Base-by-base conservation (phyloP, 2,113 vertebrate species). In the Scomber scombrus region DNA sequence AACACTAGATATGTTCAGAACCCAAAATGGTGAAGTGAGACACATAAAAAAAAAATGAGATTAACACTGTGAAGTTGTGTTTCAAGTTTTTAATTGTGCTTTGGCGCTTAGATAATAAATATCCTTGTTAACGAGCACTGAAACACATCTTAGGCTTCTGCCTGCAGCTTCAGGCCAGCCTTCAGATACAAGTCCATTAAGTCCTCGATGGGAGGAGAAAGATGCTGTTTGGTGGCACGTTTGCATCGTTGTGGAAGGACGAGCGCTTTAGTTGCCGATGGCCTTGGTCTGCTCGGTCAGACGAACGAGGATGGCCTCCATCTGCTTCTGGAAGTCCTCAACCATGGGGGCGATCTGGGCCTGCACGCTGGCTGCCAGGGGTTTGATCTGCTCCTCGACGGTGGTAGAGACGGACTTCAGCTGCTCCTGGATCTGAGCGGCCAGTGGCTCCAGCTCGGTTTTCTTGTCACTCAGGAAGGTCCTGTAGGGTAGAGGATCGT, bases 361-460 rank as follows among this genome's bases (percentile, higher is more conserved):
- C 86, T 92, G 87, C 15, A 92, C 0, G 10, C 34, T 64, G 3
- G 61, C 73, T 3, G 82, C 29, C 80, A 94, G 19, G 31, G 92
- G 92, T n/a, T 51, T 76, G 29, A 93, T 15, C 47, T 90, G 84
- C 9, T 83, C 84, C 82, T 93, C 75, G 0, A 92, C 0, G 6
- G 8, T 80, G 78, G 76, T 0, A 10, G 62, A 49, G 2, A 70
- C 43, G 0, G 62, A 45, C 68, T 43, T 80, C 47, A 94, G 3
- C 52, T 94, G 85, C 0, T 85, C 83, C 67, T 91, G 88, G 57
- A 94, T 2, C 61, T 91, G 66, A 43, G 75, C 0, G 1, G 78
- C 58, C 62, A 93, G 5, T 34, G 93, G 89, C 80, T 92, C 78
- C 67, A 95, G 71, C 52, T 92, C 80, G 11, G 70, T 19, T 11